These are phyloP conservation scores for Chaenodraco wilsoni DNA, from an alignment of 2,797 vertebrate genomes.

Conservation along the genomic window DNA sequence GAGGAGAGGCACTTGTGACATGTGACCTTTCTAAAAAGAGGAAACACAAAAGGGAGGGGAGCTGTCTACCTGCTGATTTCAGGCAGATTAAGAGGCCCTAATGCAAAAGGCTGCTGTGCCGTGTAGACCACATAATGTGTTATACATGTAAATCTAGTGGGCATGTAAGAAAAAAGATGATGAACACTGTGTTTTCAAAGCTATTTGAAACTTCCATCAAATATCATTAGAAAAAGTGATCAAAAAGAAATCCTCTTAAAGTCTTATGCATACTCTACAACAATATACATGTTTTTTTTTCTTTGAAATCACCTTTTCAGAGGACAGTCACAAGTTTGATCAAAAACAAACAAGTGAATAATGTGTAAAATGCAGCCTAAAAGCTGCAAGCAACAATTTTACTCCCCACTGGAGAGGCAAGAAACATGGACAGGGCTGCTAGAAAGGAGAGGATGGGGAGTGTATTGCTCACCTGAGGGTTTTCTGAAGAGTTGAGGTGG, in stretches of 20 bases:
- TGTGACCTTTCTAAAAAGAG: slow-evolving; percentile 14
- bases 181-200: not conserved
- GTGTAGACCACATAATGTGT: slow-evolving; percentile 5
- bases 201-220: not conserved
- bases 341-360: not conserved
- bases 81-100: slow-evolving; percentile 37
- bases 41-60: not conserved
- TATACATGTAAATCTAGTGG: not conserved
- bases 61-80: not conserved
- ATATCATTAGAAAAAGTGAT: not conserved
- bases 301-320: not conserved
- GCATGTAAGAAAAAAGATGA: not conserved
- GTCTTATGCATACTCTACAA: not conserved
- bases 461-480: slow-evolving; percentile 60
- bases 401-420: not conserved
- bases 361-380: not conserved
- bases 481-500: slow-evolving; percentile 34
- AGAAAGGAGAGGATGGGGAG: not conserved
- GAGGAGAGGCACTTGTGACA: not conserved
- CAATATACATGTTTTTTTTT: not conserved
- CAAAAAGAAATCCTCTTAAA: not conserved
- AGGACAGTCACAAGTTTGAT: not conserved
- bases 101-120: slow-evolving; percentile 24
- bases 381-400: too few relatives aligned
- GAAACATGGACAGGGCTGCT: not conserved